Evolutionary conservation across 2,797 vertebrate genomes (phyloP), one percentile per base, ranked within the genome.

Genomic region (Aeoliscus strigatus): DNA sequence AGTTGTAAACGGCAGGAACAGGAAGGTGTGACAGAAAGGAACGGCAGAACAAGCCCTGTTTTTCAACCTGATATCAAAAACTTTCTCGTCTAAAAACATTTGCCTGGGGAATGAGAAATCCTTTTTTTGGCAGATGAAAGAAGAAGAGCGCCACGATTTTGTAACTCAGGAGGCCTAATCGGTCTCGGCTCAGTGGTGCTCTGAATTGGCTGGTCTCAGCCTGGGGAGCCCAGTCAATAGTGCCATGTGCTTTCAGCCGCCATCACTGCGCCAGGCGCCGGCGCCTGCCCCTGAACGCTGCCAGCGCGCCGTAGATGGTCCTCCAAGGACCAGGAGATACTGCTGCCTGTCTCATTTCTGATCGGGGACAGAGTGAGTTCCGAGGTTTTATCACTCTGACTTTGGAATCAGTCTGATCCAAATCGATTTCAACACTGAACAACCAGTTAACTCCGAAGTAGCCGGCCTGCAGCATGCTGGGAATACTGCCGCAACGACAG

Each of bases 141-240:
- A 73, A 73, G 70, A 70, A 62, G 77, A 70, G 77, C 56, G 45
- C 55, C 70, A 68, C 74, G 79, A 82, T 82, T 86, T 82, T 82
- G 85, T 84, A 88, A 86, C 81, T 81, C 83, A 83, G 81, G 84
- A 87, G 84, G 74, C 78, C 83, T 84, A 85, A 87, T 87, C 79
- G 75, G 86, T 87, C 69, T 88, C 84, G 26, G 85, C 83, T 86
- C 86, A 87, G 65, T 86, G 85, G 68, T 89, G 87, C 87, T 79
- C 66, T 85, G 84, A 86, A 89, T 89, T 89, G 86, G 83, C 78
- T 67, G 79, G 87, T 88, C 83, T 86, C 84, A 85, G 83, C 77
- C 75, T 82, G 79, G 72, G 70, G 84, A 85, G 80, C 82, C 70
- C 83, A 86, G 86, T 85, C 85, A 86, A 87, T 86, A 83, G 81